phyloP scores from a whole-genome alignment of 2,113 vertebrate genomes.

The Upupa epops region DNA sequence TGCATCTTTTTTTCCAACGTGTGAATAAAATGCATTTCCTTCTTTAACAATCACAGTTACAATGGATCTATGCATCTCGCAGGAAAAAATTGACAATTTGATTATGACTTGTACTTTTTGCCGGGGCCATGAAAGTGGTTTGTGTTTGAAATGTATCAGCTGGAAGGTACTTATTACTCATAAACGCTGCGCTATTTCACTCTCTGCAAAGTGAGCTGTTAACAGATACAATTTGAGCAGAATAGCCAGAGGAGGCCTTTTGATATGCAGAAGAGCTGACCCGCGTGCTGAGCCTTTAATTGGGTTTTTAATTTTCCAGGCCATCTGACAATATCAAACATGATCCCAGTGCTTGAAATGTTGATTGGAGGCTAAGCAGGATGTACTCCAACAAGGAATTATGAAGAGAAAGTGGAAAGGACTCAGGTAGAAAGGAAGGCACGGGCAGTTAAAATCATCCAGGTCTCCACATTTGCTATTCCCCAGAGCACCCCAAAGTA shows the following conservation, averaged over 20 bases:
- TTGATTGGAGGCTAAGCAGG: constrained; percentile 91
- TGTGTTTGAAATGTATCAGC: constrained; percentile 94
- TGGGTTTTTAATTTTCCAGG: constrained; percentile 99
- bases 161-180: constrained; percentile 97
- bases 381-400: constrained; percentile 87
- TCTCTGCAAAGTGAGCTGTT: constrained; percentile 99
- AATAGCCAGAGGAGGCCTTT: constrained; percentile 99
- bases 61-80: constrained; percentile 88
- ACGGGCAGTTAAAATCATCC: constrained; percentile 63
- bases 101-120: constrained; percentile 95
- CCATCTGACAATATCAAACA: constrained; percentile 99
- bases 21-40: constrained; percentile 91
- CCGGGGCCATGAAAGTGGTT: constrained; percentile 90
- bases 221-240: constrained; percentile 98
- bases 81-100: constrained; percentile 91
- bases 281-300: constrained; percentile 98
- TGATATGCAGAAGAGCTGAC: constrained; percentile 99
- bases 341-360: constrained; percentile 95
- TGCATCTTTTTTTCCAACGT: constrained; percentile 83
- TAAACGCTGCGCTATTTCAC: constrained; percentile 95
- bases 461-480: constrained; percentile 51
- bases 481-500: constrained; percentile 46
- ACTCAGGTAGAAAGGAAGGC: constrained; percentile 75
- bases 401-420: constrained; percentile 78
- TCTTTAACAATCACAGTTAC: constrained; percentile 85